phyloP scores from a whole-genome alignment of 1,140 invertebrate genomes.

The Macrocentrus cingulum region DNA sequence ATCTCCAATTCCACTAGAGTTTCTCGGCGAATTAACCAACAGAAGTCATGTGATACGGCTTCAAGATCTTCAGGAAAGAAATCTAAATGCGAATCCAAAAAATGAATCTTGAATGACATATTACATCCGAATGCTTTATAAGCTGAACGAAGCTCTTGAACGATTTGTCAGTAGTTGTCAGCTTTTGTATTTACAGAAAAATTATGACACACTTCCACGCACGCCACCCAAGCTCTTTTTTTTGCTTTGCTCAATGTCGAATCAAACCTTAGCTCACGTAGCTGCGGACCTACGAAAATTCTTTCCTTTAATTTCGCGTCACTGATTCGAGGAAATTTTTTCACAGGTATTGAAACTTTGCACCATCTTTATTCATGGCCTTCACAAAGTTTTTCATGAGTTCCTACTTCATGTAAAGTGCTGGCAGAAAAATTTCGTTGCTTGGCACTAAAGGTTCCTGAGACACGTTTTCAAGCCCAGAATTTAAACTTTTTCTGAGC shows the following conservation, averaged over 20 bases:
- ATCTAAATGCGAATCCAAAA: slow-evolving; percentile 5
- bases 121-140: slow-evolving; percentile 2
- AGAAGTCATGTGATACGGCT: background rate
- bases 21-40: background rate
- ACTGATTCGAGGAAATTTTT: slow-evolving; percentile 1
- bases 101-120: slow-evolving; percentile 6
- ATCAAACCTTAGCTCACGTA: background rate
- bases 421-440: background rate
- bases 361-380: slow-evolving; percentile 37
- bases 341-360: background rate
- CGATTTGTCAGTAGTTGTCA: background rate
- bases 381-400: slow-evolving; percentile 43
- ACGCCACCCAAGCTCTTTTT: background rate
- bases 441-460: background rate
- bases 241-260: background rate
- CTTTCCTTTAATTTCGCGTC: background rate
- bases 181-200: slow-evolving; percentile 1
- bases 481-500: background rate
- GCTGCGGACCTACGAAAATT: background rate
- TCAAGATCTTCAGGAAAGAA: slow-evolving; percentile 1
- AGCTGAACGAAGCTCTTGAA: background rate
- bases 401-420: background rate
- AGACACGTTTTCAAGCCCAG: background rate
- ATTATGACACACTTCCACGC: background rate
- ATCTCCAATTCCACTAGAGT: background rate